phyloP scores from a whole-genome alignment of 2,888 invertebrate genomes.

The Pandemis cinnamomeana region DNA sequence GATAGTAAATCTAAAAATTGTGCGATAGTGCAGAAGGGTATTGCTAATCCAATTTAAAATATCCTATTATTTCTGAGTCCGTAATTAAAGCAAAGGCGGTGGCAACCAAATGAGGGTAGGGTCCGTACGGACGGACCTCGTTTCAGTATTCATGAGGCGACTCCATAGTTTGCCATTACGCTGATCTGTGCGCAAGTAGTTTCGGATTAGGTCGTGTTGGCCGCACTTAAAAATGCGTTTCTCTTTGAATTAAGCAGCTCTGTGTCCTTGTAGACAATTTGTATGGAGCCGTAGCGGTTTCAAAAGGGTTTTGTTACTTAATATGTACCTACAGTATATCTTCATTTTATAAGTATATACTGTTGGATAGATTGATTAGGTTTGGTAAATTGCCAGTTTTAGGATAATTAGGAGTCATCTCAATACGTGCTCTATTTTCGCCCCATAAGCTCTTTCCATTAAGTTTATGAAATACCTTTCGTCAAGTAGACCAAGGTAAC shows the following conservation, averaged over 20 bases:
- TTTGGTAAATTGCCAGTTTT: too few species aligned
- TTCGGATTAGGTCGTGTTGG: slow-evolving; percentile 69
- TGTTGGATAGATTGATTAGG: too few species aligned
- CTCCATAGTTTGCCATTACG: slow-evolving; percentile 68
- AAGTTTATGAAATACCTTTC: too few species aligned
- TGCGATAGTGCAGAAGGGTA: slow-evolving; percentile 9
- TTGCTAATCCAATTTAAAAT: slow-evolving; percentile 28
- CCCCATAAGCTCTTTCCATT: too few species aligned
- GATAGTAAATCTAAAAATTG: not conserved
- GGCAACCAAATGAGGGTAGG: slow-evolving; percentile 48
- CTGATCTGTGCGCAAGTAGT: slow-evolving; percentile 74
- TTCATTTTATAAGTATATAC: not conserved
- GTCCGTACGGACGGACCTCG: slow-evolving; percentile 41
- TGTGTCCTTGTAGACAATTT: slow-evolving; percentile 62
- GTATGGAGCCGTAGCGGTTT: slow-evolving; percentile 46
- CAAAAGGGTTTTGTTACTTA: slow-evolving; percentile 28
- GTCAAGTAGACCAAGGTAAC: too few species aligned
- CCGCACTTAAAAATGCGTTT: slow-evolving; percentile 62
- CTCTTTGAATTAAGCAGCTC: slow-evolving; percentile 65
- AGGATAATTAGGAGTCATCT: too few species aligned
- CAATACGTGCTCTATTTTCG: too few species aligned
- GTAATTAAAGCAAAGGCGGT: slow-evolving; percentile 55
- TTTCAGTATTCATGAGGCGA: slow-evolving; percentile 78
- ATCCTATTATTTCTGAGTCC: slow-evolving; percentile 43
- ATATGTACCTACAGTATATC: not conserved